Evolutionary conservation across 2,888 invertebrate species (phyloP).

Genomic region (Polydrusus tereticollis): DNA sequence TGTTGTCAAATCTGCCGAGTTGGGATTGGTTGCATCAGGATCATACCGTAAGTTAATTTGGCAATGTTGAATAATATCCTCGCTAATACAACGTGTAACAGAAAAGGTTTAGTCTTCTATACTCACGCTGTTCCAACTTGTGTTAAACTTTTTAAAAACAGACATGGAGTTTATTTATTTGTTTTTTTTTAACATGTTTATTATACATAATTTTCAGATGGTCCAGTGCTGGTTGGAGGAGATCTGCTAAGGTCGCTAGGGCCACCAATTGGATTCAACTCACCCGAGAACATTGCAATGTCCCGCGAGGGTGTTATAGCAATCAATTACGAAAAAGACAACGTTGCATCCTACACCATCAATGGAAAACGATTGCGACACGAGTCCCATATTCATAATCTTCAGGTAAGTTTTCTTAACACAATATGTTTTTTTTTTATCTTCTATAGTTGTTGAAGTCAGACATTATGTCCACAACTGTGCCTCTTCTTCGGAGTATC

Average conservation of each 20-base stretch:
- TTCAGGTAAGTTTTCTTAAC: slow-evolving; percentile 77
- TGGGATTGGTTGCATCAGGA: slow-evolving; percentile 97
- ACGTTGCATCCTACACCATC: slow-evolving; percentile 94
- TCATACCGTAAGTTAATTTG: slow-evolving; percentile 74
- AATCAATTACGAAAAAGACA: slow-evolving; percentile 92
- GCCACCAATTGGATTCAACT: slow-evolving; percentile 80
- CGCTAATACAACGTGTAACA: too few species aligned
- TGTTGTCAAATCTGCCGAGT: slow-evolving; percentile 96
- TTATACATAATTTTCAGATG: slow-evolving; percentile 77
- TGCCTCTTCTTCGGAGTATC: too few species aligned
- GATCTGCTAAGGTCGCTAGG: slow-evolving; percentile 94
- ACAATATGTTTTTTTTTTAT: too few species aligned
- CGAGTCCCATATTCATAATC: slow-evolving; percentile 94
- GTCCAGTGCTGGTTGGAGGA: slow-evolving; percentile 97
- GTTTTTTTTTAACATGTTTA: neutral
- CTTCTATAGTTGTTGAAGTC: too few species aligned
- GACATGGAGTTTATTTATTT: neutral
- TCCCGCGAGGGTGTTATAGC: slow-evolving; percentile 97
- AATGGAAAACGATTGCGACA: slow-evolving; percentile 91
- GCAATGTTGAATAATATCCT: too few species aligned
- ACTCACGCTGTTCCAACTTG: too few species aligned
- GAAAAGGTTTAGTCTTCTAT: too few species aligned
- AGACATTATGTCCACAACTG: too few species aligned
- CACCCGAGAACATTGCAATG: slow-evolving; percentile 91
- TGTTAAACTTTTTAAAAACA: too few species aligned